phyloP scores from a whole-genome alignment of 1,140 invertebrate genomes.

The Eciton burchellii region DNA sequence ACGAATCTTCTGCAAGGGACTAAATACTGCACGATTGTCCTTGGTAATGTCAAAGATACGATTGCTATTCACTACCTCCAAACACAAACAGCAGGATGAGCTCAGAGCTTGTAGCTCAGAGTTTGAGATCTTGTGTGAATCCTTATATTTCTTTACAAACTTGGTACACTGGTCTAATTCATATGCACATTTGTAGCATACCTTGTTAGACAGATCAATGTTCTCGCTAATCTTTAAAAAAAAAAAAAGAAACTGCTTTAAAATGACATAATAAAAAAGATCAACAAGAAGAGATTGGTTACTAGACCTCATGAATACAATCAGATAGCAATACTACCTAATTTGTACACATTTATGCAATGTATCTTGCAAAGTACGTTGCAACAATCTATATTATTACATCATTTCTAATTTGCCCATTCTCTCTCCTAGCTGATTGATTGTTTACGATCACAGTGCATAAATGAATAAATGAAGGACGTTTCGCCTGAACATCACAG shows the following conservation, averaged over 20 bases:
- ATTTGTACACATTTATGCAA: background rate
- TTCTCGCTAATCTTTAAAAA: conserved; percentile 61
- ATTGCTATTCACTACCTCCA: conserved; percentile 66
- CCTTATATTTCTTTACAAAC: conserved; percentile 81
- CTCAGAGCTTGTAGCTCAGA: background rate
- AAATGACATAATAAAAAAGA: too few relatives aligned
- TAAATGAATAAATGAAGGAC: too few relatives aligned
- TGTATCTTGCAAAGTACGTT: background rate
- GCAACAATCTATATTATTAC: too few relatives aligned
- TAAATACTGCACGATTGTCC: conserved; percentile 68
- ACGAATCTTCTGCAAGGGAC: conserved; percentile 74
- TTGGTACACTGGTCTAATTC: conserved; percentile 81
- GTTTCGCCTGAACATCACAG: too few relatives aligned
- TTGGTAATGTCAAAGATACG: conserved; percentile 78
- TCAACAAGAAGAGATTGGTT: too few relatives aligned
- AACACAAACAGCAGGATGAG: conserved; percentile 75
- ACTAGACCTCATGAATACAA: too few relatives aligned
- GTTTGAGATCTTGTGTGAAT: conserved; percentile 29
- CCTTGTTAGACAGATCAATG: conserved; percentile 71
- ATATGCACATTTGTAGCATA: conserved; percentile 84
- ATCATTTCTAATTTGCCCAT: too few relatives aligned
- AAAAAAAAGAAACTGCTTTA: background rate
- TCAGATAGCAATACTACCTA: background rate
- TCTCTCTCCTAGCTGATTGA: too few relatives aligned
- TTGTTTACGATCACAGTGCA: too few relatives aligned